Evolutionary conservation across 2,113 vertebrate species (phyloP).

Genomic region (Chlamydotis undulata): DNA sequence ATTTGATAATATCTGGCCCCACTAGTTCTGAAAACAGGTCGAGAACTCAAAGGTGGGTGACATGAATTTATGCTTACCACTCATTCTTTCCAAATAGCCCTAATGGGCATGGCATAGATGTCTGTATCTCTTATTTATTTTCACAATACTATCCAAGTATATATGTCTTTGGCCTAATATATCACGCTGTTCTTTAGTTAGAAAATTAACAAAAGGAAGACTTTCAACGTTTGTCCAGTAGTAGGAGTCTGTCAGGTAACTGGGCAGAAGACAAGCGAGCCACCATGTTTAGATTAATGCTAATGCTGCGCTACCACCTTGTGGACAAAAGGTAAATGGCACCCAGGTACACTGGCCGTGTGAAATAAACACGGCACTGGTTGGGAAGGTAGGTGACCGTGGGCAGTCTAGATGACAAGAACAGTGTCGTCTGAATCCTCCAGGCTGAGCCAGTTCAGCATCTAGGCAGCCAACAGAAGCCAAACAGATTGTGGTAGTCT

Average conservation of each 20-base stretch:
- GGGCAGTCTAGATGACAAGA: not conserved
- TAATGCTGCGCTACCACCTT: slow-evolving; percentile 74
- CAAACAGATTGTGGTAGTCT: not conserved
- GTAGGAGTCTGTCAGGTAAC: not conserved
- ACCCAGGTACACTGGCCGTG: fast-evolving
- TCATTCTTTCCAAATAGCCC: not conserved
- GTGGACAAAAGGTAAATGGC: slow-evolving; percentile 69
- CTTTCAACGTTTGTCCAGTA: not conserved
- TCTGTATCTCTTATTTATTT: not conserved
- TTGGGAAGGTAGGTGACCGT: not conserved
- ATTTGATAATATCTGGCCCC: not conserved
- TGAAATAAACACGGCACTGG: fast-evolving
- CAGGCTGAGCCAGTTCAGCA: not conserved
- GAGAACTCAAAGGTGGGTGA: not conserved
- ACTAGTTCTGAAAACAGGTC: not conserved
- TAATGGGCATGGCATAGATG: not conserved
- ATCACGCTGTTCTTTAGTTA: not conserved
- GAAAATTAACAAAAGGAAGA: not conserved
- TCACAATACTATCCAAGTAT: not conserved
- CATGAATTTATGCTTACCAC: not conserved
- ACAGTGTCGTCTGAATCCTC: not conserved
- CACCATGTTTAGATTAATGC: slow-evolving; percentile 30
- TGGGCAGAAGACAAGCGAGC: not conserved
- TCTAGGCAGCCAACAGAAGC: not conserved
- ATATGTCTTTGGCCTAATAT: not conserved